Base-by-base conservation (phyloP, 2,797 vertebrate genomes). In the Poecile montanus region DNA sequence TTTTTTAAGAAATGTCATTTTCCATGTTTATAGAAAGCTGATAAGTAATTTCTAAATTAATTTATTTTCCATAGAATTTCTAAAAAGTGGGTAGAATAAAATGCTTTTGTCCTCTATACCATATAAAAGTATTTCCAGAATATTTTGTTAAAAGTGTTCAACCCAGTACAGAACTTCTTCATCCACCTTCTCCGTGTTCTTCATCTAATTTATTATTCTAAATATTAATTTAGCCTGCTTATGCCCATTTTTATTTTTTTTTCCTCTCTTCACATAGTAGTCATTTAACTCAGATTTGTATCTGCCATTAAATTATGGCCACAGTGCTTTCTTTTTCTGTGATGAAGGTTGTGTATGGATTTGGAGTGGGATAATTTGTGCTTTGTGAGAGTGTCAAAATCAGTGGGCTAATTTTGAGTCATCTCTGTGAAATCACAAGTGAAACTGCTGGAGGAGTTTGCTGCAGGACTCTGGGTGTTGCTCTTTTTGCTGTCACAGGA, bases 211-310 rank as follows among this genome's bases (percentile, higher is more conserved):
- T 95, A 71, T 91, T 95, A 82, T 71, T 91, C 29, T 77, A 12
- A 95, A 66, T 88, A 85, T 95, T 96, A 65, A 91, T 97, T 97
- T 95, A 88, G 50, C 78, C 87, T 95, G 72, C 66, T 95, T 95
- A 63, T 77, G 54, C 73, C 61, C 89, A 84, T 94, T 71, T 53
- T 80, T 53, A 4, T 81, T 17, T 63, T 20, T 72, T 56, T 50
- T 56, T 50, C 2, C 13, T 16, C 29, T 14, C 10, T 71, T 89
- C 51, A 77, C 61, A n/a, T 72, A 82, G 50, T 80, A 75, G 72
- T 89, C 54, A 51, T 76, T 83, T 74, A 68, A 66, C 68, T 85
- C 44, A 34, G 1, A 53, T 72, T 44, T 68, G 44, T 67, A 89
- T 74, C n/a, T 77, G 54, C 16, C 38, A 20, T n/a, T 51, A 54